Evolutionary conservation across 2,797 vertebrate species (phyloP), one percentile per base, ranked within the genome.

Genomic region (Xiphophorus birchmanni): DNA sequence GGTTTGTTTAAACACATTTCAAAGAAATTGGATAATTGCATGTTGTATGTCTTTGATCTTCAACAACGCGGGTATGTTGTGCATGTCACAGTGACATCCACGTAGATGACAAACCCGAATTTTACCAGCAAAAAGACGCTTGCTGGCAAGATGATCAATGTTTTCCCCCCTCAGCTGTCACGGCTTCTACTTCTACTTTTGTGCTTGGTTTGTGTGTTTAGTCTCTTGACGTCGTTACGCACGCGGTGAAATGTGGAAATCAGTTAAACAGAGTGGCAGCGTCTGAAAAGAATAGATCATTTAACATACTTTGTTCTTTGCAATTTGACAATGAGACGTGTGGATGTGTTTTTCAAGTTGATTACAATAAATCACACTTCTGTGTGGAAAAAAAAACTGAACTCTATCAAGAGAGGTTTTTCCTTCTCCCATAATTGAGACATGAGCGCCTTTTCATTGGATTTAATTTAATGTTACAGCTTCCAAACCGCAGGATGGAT

Each of bases 401-500:
- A 29, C 17, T 29, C 75, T 65, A 35, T 72, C 56, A 60, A 74
- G 82, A 76, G 45, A 88, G 54, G 21, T 44, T 76, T 87, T 65
- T 81, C 67, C 65, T 82, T 80, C 71, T 74, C 80, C 78, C 76
- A 77, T 76, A 78, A 48, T 78, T 56, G 75, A 86, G 79, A 83
- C 81, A 79, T 32, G 45, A 78, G 48, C 48, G 45, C 72, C 79
- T 40, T 75, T 81, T 60, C 73, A 54, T 52, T 44, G 60, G 42
- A 78, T 67, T 47, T 71, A 82, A 74, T 69, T 80, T 76, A 82
- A 80, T 78, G 81, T 77, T 67, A 44, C 37, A 73, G 76, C 77
- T 76, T 54, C 75, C 80, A 67, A 84, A 87, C 79, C 18, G 42
- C 50, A 69, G 50, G 80, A 84, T 76, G 76, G 78, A 83, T 90